phyloP scores from a whole-genome alignment of 2,113 vertebrate species.

The Phocoena phocoena region DNA sequence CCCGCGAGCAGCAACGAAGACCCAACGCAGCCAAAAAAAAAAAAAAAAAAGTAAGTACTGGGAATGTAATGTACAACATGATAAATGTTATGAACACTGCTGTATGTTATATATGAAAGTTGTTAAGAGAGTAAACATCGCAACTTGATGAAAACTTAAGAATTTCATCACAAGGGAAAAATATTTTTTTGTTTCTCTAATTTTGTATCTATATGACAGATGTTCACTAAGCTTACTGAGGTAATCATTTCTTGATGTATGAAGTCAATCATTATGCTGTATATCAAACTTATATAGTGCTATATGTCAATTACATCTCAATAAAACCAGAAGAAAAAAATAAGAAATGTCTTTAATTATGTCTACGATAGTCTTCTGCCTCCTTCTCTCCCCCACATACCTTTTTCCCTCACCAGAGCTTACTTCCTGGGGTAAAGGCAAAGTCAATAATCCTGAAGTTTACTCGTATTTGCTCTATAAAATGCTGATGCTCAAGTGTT shows the following conservation, averaged over 20 bases:
- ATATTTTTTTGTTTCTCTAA: background rate
- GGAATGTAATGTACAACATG: background rate
- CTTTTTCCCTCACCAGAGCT: background rate
- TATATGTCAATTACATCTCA: background rate
- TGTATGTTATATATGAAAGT: background rate
- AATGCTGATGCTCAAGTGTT: background rate
- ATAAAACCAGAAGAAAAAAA: background rate
- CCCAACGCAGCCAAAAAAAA: too few species aligned
- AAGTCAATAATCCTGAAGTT: background rate
- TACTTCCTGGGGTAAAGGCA: background rate
- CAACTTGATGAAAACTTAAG: background rate
- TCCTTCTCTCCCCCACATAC: background rate
- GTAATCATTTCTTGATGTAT: background rate
- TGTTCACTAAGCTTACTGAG: background rate
- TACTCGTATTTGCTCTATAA: background rate
- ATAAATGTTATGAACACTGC: background rate
- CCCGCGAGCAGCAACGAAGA: too few species aligned
- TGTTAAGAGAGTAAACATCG: background rate
- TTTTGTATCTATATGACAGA: background rate
- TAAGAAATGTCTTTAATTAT: background rate
- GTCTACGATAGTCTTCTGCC: background rate
- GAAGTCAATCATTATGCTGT: background rate
- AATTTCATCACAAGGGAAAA: background rate
- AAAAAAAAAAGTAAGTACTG: background rate
- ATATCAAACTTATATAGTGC: background rate